A percentile compares a stretch with the other conserved stretches of the same genome.
These are phyloP conservation scores for Liparis tanakae DNA, from an alignment of 2,797 vertebrate species.

Conservation along the genomic window DNA sequence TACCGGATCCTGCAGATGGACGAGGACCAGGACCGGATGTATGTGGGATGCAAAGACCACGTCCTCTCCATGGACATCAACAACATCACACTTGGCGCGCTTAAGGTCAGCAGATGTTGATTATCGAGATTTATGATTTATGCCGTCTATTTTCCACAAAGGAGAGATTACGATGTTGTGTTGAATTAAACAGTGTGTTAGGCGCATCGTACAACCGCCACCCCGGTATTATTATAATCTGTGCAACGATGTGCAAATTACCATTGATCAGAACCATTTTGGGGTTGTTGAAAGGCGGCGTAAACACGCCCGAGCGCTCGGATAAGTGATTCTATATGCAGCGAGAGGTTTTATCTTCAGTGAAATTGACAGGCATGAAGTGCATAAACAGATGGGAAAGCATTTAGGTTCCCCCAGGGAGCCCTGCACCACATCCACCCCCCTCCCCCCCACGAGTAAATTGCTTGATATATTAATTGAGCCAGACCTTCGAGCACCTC, in stretches of 20 bases:
- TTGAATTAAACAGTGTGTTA: not conserved
- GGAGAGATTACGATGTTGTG: not conserved
- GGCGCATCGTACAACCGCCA: not conserved
- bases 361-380: conserved; percentile 71
- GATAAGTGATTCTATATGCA: conserved; percentile 52
- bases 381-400: conserved; percentile 73
- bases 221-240: conserved; percentile 32
- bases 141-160: not conserved
- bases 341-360: conserved; percentile 48
- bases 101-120: conserved; percentile 86
- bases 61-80: conserved; percentile 97
- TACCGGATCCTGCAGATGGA: conserved; percentile 98
- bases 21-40: conserved; percentile 97
- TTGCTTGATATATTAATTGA: conserved; percentile 65
- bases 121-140: not conserved
- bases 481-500: conserved; percentile 58
- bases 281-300: conserved; percentile 35
- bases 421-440: conserved; percentile 54
- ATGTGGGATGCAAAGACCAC: conserved; percentile 97
- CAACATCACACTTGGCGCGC: conserved; percentile 92
- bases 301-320: conserved; percentile 47
- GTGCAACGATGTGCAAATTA: conserved; percentile 56
- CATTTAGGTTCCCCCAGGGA: conserved; percentile 64
- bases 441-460: conserved; percentile 55
- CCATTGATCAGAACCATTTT: conserved; percentile 36